Conservation (phyloP, 2,797 vertebrate species). For the Crax fasciolata region DNA sequence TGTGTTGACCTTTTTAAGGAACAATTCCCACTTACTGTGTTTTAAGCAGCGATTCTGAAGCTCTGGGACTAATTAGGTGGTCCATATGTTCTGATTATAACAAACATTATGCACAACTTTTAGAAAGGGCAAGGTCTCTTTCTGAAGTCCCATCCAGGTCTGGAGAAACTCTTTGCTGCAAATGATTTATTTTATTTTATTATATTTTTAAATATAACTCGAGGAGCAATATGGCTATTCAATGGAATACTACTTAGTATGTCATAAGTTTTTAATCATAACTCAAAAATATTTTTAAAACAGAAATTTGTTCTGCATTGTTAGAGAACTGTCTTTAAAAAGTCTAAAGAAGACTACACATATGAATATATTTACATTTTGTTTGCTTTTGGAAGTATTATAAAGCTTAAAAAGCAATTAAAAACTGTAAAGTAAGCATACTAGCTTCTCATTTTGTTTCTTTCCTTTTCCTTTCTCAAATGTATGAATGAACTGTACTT, state of each 20-base stretch:
- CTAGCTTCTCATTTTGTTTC: slow-evolving; percentile 26
- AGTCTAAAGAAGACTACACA: neutral
- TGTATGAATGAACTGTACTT: neutral
- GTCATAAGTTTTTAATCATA: slow-evolving; percentile 24
- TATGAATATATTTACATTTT: neutral
- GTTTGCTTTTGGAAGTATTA: slow-evolving; percentile 5
- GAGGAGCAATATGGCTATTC: slow-evolving; percentile 20
- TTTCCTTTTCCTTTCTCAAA: neutral
- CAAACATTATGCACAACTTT: slow-evolving; percentile 15
- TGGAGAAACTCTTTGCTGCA: neutral
- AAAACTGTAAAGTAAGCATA: slow-evolving; percentile 34
- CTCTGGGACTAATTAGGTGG: slow-evolving; percentile 57
- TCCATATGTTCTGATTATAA: slow-evolving; percentile 26
- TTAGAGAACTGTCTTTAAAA: neutral
- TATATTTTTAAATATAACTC: neutral
- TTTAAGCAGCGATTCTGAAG: slow-evolving; percentile 25
- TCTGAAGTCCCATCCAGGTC: neutral
- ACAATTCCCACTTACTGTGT: neutral
- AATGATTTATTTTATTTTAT: neutral
- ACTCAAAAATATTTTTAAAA: slow-evolving; percentile 7
- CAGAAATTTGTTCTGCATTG: neutral
- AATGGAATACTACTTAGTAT: neutral
- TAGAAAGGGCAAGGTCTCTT: slow-evolving; percentile 24
- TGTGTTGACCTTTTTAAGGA: slow-evolving; percentile 36
- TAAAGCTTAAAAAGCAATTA: slow-evolving; percentile 62